Conservation (phyloP, 2,113 vertebrate species). For the Acanthochromis polyacanthus region DNA sequence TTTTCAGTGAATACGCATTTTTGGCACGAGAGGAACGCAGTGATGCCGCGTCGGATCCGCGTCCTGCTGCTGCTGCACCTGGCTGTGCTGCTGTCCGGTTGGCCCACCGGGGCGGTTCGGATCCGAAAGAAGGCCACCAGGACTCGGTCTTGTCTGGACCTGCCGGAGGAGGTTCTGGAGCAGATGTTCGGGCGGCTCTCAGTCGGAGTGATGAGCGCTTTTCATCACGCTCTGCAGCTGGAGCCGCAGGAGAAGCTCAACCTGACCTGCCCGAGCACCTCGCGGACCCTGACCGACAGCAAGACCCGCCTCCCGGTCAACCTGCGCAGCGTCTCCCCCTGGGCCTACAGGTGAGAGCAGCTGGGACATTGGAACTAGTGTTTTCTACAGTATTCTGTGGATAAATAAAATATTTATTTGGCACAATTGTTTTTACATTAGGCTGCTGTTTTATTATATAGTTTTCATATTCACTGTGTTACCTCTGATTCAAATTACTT, state of each 20-base stretch:
- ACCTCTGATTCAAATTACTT: too few species aligned
- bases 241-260: constrained; percentile 88
- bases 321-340: constrained; percentile 93
- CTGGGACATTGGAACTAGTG: background rate
- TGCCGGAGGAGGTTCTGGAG: constrained; percentile 94
- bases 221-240: constrained; percentile 94
- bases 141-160: constrained; percentile 87
- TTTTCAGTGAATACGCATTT: background rate
- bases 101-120: constrained; percentile 56
- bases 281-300: constrained; percentile 69
- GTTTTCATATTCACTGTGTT: too few species aligned
- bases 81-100: constrained; percentile 33
- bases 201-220: constrained; percentile 93
- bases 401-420: too few species aligned
- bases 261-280: constrained; percentile 87
- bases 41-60: constrained; percentile 66
- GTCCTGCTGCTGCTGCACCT: constrained; percentile 59
- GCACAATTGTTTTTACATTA: too few species aligned
- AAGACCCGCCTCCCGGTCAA: constrained; percentile 88
- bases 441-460: too few species aligned
- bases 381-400: too few species aligned
- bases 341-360: constrained; percentile 92
- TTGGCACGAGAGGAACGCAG: background rate
- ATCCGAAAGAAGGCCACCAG: constrained; percentile 80
- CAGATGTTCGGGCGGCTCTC: constrained; percentile 95